Evolutionary conservation across 2,888 invertebrate genomes (phyloP), one percentile per base, ranked within the genome.

Genomic region (Plebejus melissa): DNA sequence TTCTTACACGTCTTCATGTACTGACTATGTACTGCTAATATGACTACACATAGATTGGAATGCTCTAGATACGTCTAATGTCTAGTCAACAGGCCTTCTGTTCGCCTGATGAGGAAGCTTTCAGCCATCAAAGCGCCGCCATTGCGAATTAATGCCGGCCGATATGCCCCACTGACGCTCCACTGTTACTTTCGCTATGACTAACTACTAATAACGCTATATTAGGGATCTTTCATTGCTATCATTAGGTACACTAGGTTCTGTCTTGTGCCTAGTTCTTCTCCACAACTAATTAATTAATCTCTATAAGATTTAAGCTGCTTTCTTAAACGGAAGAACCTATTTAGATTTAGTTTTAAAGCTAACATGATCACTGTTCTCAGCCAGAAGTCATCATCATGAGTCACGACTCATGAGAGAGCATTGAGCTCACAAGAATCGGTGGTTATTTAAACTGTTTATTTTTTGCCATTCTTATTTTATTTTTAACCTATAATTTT

Each of bases 111-210:
- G 32, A 65, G 65, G 65, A 65, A 65, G 65, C 65, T 65, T 32
- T 65, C 65, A 65, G 65, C 65, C 65, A 36, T 65, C 65, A 65
- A 65, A 65, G 65, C 32, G 65, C 65, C 65, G 65, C 65, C 13
- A 60, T 28, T 60, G 65, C 65, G 65, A 65, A 65, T 65, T 65
- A 65, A 32, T 65, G 32, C 5, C 32, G 13, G 32, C 32, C 1
- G 32, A 65, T 36, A 32, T 6, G 65, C 65, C 4, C 65, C 65
- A 36, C 4, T 65, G 32, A 2, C 16, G 13, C 6, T 36, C 36
- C 9, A 36, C 65, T 65, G 32, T 65, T 65, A 36, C 65, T 65
- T 36, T 65, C 13, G 13, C 65, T 65, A 36, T 65, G 32, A 65
- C 65, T 65, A 65, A 65, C 22, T 65, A 65, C 65, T 65, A 5